Base-by-base conservation (phyloP, 1,140 invertebrate genomes). In the Drosophila sp. region DNA sequence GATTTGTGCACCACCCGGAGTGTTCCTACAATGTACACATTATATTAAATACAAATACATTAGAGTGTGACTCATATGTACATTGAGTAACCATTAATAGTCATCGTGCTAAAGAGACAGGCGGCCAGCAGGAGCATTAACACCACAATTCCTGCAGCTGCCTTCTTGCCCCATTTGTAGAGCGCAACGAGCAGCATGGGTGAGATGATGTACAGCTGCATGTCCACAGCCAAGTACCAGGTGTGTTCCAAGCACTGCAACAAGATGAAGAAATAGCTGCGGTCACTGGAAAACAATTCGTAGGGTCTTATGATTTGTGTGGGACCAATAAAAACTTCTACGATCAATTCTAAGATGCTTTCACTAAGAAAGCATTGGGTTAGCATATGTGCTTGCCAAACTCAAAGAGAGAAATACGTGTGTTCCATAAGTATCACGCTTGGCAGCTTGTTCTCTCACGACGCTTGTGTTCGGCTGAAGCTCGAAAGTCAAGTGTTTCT, bases 171-270 rank as follows among this genome's bases (percentile, higher is more conserved):
- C 93, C 94, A 95, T 61, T 93, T 94, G 93, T 94, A 95, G 16
- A 95, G 87, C 13, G 93, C 93, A 81, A 94, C 94, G 58, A 97
- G 93, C 50, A 97, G 92, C 11, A 96, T 89, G 0, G 96, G 95
- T 0, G 96, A 94, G 0, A 97, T 84, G 54, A 97, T 91, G 90
- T 97, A 97, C 45, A 97, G 93, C 89, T 97, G 97, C 75, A 96
- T 97, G 80, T 98, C 97, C 57, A 96, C 96, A 2, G 96, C 95
- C 41, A 98, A 92, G 79, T 97, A 98, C 97, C 97, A 98, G 0
- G 95, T 95, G 93, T 96, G 96, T 25, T 95, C 95, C 94, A 98
- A 95, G 80, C 97, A 97, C 96, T 97, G 92, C 7, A 36, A 25
- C n/a, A 14, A 0, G 7, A 27, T 5, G 6, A 9, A 7, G 1